phyloP scores from a whole-genome alignment of 1,140 invertebrate species.

The Drosophila leontia region DNA sequence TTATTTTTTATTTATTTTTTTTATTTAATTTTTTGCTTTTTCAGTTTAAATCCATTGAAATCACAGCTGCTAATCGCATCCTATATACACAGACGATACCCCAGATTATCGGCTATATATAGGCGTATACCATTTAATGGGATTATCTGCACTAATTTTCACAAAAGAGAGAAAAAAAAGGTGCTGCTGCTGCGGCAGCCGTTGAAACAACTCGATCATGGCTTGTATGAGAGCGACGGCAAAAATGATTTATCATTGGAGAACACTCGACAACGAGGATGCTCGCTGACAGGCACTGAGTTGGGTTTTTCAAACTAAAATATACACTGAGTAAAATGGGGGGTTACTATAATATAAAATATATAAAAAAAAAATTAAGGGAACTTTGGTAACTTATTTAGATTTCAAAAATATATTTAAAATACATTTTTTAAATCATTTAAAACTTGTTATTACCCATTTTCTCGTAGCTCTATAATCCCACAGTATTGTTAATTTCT shows the following conservation, averaged over 20 bases:
- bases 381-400: too few relatives aligned
- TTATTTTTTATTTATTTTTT: too few relatives aligned
- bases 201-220: slow-evolving; percentile 37
- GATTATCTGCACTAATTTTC: slow-evolving; percentile 63
- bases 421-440: not conserved
- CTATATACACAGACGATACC: slow-evolving; percentile 7
- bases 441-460: not conserved
- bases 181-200: not conserved
- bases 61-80: not conserved
- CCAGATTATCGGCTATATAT: slow-evolving; percentile 16
- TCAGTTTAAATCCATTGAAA: not conserved
- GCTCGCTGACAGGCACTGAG: slow-evolving; percentile 26
- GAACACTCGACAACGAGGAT: slow-evolving; percentile 53
- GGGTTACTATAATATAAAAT: not conserved
- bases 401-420: too few relatives aligned
- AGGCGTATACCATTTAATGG: slow-evolving; percentile 34
- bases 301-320: slow-evolving; percentile 4
- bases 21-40: not conserved
- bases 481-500: not conserved
- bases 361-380: not conserved
- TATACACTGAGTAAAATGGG: not conserved
- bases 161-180: not conserved
- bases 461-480: too few relatives aligned
- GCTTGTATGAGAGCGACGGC: slow-evolving; percentile 19
- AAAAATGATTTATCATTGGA: slow-evolving; percentile 73